Evolutionary conservation across 1,140 invertebrate genomes (phyloP), one percentile per base, ranked within the genome.

Genomic region (Neodiprion pinetum): DNA sequence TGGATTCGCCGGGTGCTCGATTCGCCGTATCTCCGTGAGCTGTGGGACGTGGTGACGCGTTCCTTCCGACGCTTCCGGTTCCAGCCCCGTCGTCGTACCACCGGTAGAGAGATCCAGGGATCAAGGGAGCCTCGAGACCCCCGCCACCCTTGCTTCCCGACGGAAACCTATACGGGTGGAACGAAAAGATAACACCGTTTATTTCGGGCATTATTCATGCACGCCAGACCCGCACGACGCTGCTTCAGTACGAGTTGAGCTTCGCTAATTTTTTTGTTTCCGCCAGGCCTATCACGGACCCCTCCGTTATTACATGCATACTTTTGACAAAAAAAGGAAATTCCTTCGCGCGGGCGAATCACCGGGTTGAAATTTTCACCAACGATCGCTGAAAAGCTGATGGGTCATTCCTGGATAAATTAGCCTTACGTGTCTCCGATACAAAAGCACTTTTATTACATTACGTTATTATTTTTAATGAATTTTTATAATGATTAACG

Each of bases 151-250:
- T 40, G 28, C 28, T 5, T 40, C 28, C 28, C 28, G 74, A 69
- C 67, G 71, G 77, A 75, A 85, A 78, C 79, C 83, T 61, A 84
- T 85, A 85, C 83, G 83, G 83, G 81, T 86, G 84, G 84, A 86
- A 86, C 83, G 84, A 86, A 86, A 85, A 86, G 84, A 86, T 86
- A 86, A 86, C 84, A 82, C 84, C 84, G 84, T 86, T 86, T 84
- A 86, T 84, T 83, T 84, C 80, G 77, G 77, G 80, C 82, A 84
- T 84, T 84, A 84, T 83, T 84, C 82, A 81, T 83, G 76, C 78
- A 23, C 68, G 28, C n/a, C 53, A 61, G 53, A 61, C 53, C 53
- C 28, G 28, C 28, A 40, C 28, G 28, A 40, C 28, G 28, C 5
- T 40, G 5, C 28, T 2, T 5, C 28, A 40, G 28, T n/a, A 70